Conservation (phyloP, 2,797 vertebrate species). For the Pachyuromys duprasi region DNA sequence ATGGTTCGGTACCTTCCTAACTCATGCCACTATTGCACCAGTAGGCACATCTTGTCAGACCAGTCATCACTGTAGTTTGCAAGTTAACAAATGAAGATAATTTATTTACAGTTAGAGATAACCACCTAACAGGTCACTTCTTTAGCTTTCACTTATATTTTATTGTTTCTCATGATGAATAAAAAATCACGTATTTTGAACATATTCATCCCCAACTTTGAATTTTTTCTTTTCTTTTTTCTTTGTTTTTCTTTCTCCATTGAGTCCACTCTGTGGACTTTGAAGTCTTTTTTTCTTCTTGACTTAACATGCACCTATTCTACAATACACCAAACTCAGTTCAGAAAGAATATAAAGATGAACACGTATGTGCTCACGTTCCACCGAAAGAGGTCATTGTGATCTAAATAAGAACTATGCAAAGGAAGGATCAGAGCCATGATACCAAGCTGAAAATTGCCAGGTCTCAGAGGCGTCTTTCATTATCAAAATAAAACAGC, state of each 20-base stretch:
- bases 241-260: too few species aligned
- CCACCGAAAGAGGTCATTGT: background rate
- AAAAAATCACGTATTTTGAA: background rate
- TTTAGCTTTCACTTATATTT: background rate
- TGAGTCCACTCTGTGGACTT: background rate
- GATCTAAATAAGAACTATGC: background rate
- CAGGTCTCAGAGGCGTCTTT: background rate
- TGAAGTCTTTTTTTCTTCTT: slow-evolving; percentile 12
- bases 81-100: background rate
- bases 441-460: background rate
- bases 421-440: slow-evolving; percentile 17
- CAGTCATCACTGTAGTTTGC: too few species aligned
- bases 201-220: too few species aligned
- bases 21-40: background rate
- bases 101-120: background rate
- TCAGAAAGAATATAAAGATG: background rate
- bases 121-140: background rate
- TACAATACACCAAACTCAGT: background rate
- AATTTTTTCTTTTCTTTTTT: too few species aligned
- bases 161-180: background rate
- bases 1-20: background rate
- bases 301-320: background rate
- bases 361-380: background rate
- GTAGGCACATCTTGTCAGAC: background rate
- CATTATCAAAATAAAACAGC: background rate